Conservation (phyloP, 2,888 invertebrate genomes). For the Adelphocoris suturalis region DNA sequence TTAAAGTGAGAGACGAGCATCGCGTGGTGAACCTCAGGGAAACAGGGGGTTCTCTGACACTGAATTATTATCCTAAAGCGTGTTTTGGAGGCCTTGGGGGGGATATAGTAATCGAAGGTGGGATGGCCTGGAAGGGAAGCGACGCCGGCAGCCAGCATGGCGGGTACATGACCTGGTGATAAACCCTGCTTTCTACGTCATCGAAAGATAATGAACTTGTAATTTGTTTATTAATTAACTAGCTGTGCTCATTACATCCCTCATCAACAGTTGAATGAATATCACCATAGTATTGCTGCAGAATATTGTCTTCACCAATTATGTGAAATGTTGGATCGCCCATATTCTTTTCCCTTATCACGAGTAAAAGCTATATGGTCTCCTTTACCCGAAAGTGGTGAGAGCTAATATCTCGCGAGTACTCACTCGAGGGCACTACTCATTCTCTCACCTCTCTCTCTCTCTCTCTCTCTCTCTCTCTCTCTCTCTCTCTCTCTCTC, state of each 20-base stretch:
- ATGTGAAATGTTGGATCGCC: no score
- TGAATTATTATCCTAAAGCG: constrained; percentile 23
- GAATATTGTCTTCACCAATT: no score
- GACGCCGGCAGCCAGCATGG: not conserved
- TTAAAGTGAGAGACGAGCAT: constrained; percentile 43
- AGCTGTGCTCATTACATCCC: no score
- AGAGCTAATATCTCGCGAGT: no score
- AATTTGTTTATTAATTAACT: no score
- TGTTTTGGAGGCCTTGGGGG: not conserved
- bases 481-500: constrained; percentile 40
- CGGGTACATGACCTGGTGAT: not conserved
- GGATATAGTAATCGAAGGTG: constrained; percentile 2
- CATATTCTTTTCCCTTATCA: no score
- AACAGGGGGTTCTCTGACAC: not conserved
- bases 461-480: constrained; percentile 51
- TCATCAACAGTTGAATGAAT: no score
- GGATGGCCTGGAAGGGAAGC: not conserved
- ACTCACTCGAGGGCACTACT: no score
- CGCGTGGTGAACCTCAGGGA: constrained; percentile 37
- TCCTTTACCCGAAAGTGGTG: no score
- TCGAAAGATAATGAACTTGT: not conserved
- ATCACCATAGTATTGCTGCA: no score
- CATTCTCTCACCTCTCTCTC: constrained; percentile 52
- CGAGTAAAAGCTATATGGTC: no score
- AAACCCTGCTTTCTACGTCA: not conserved